A percentile compares a stretch with the other conserved stretches of the same genome.
Evolutionary conservation across 2,113 vertebrate species (phyloP).

Genomic region (Lonchura striata): DNA sequence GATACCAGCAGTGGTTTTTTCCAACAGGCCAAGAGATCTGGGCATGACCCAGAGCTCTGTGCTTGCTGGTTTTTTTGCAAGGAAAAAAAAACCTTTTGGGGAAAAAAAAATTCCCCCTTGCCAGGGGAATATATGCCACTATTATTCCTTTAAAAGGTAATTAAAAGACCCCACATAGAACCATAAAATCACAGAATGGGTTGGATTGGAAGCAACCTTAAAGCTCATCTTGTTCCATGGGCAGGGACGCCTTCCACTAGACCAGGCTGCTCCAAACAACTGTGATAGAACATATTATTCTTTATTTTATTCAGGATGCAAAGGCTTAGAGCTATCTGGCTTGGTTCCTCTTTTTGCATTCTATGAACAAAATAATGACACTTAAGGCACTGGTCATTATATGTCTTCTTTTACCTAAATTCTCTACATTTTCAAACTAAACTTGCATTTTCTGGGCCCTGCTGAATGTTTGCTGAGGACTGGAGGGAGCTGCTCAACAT

Average conservation of each 20-base stretch:
- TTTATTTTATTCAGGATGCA: neutral
- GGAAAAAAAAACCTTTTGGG: rapidly evolving
- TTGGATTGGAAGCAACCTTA: neutral
- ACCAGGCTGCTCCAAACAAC: neutral
- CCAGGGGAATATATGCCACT: rapidly evolving
- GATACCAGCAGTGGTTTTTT: neutral
- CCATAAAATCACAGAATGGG: neutral
- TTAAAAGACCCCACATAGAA: neutral
- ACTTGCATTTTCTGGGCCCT: neutral
- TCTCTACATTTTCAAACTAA: neutral
- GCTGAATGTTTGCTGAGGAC: neutral
- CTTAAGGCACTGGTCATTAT: no score
- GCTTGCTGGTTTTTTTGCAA: neutral
- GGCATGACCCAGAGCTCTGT: rapidly evolving
- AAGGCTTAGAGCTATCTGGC: neutral
- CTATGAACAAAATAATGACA: neutral
- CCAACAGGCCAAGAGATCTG: neutral
- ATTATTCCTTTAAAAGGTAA: neutral
- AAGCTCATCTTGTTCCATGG: neutral
- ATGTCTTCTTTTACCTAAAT: neutral
- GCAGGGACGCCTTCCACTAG: neutral
- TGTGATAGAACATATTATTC: neutral
- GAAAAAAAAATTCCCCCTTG: neutral
- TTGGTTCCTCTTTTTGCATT: neutral
- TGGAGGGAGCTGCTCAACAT: neutral